These are phyloP conservation scores for Fratercula arctica DNA, from an alignment of 2,797 vertebrate genomes.

Conservation along the genomic window DNA sequence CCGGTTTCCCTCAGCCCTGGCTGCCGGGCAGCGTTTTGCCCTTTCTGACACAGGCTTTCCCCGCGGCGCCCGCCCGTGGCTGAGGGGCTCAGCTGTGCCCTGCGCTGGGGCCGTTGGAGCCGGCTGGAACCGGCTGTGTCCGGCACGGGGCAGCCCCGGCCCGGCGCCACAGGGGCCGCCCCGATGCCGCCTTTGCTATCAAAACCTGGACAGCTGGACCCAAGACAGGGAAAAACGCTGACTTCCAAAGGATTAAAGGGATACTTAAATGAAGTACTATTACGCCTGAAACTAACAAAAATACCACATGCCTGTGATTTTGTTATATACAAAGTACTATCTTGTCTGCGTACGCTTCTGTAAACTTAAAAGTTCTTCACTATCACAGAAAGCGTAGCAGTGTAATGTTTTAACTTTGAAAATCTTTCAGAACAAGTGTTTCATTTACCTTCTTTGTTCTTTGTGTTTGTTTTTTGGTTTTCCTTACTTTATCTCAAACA, in stretches of 20 bases:
- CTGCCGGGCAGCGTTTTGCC: too few species aligned
- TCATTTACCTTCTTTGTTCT: neutral
- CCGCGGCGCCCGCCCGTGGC: neutral
- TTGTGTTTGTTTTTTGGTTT: neutral
- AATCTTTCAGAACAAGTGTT: neutral
- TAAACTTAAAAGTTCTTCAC: neutral
- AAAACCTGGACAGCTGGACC: neutral
- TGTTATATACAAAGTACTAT: neutral
- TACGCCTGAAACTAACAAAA: neutral
- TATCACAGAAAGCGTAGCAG: neutral
- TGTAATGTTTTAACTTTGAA: neutral
- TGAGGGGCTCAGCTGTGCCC: neutral
- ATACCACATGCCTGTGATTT: neutral
- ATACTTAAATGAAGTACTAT: neutral
- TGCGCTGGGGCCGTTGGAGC: too few species aligned
- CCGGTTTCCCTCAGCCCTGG: too few species aligned
- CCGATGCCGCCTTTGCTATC: accelerated
- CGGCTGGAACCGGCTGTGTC: too few species aligned
- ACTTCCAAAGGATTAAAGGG: neutral
- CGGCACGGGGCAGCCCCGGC: too few species aligned
- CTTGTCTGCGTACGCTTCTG: neutral
- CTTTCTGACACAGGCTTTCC: too few species aligned
- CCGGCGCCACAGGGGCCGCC: too few species aligned
- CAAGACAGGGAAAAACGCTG: neutral
- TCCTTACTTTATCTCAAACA: neutral